Conservation (phyloP, 1,140 invertebrate species). For the Drosophila cardini region DNA sequence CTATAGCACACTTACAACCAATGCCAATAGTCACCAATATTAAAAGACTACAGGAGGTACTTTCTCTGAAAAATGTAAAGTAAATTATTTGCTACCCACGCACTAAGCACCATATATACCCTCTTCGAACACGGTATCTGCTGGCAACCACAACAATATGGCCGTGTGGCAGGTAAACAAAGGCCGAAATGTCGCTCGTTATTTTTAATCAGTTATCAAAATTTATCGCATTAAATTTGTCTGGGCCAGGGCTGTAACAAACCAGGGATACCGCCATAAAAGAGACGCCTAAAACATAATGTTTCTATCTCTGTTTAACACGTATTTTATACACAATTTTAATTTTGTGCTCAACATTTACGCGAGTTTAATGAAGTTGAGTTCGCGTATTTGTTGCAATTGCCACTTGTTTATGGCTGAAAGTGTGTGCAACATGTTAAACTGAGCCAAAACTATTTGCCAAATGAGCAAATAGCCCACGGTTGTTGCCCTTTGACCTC, state of each 20-base stretch:
- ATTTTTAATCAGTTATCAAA: constrained; percentile 81
- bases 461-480: constrained; percentile 44
- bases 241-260: constrained; percentile 3
- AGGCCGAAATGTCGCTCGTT: constrained; percentile 63
- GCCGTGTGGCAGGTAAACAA: constrained; percentile 61
- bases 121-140: not conserved
- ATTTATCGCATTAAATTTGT: constrained; percentile 71
- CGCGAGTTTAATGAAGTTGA: constrained; percentile 54
- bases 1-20: too few relatives aligned
- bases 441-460: constrained; percentile 39
- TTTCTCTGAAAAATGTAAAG: not conserved
- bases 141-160: not conserved
- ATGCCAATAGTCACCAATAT: too few relatives aligned
- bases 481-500: not conserved
- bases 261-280: not conserved
- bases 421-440: constrained; percentile 42
- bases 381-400: constrained; percentile 22
- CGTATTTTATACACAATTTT: constrained; percentile 27
- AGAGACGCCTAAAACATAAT: not conserved
- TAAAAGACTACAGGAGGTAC: too few relatives aligned
- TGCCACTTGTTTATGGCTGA: constrained; percentile 39
- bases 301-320: constrained; percentile 5
- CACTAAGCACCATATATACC: constrained; percentile 6
- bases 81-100: not conserved
- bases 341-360: constrained; percentile 45